These are phyloP conservation scores for Neodiprion virginianus DNA, from an alignment of 1,140 invertebrate genomes.

Conservation along the genomic window DNA sequence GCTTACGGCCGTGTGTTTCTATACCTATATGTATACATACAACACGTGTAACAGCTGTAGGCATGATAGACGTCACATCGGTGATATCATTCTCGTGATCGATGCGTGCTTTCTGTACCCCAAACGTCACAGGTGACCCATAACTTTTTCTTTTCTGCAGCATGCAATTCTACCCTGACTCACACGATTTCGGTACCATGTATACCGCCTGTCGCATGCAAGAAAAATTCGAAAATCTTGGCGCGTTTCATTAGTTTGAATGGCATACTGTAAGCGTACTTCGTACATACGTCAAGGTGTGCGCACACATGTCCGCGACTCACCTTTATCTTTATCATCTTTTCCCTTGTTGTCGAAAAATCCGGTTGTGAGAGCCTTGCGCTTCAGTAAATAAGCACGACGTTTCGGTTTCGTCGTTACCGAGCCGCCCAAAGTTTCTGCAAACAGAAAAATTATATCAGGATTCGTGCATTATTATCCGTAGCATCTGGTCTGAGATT, in stretches of 20 bases:
- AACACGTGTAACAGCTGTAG: too few species aligned
- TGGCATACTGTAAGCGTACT: too few species aligned
- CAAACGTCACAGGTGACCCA: background rate
- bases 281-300: too few species aligned
- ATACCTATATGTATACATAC: too few species aligned
- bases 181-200: too few species aligned
- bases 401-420: constrained; percentile 73
- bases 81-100: background rate
- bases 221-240: too few species aligned
- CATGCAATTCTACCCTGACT: too few species aligned
- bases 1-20: too few species aligned
- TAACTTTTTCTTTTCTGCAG: too few species aligned
- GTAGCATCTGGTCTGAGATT: background rate
- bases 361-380: constrained; percentile 83
- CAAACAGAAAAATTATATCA: constrained; percentile 28
- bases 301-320: constrained; percentile 26
- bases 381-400: constrained; percentile 77
- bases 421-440: constrained; percentile 58
- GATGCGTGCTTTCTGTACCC: background rate
- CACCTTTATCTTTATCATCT: constrained; percentile 75
- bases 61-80: background rate
- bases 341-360: constrained; percentile 79
- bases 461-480: constrained; percentile 10
- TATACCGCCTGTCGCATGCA: too few species aligned
- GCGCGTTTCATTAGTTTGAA: too few species aligned